Conservation (phyloP, 2,888 invertebrate species). For the Chymomyza procnemis region DNA sequence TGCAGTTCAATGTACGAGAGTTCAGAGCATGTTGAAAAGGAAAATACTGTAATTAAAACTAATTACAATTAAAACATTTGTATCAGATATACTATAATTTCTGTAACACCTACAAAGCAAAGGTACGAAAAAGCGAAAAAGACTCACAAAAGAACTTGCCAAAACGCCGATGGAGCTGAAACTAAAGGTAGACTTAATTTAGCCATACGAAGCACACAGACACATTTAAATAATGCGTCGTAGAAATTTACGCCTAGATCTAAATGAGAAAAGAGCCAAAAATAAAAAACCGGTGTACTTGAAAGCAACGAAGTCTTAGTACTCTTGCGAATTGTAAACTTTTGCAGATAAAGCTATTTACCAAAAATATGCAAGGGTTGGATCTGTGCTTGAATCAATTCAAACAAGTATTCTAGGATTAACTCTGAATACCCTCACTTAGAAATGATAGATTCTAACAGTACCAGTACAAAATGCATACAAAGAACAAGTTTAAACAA, state of each 20-base stretch:
- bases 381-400: no score
- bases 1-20: slow-evolving; percentile 10
- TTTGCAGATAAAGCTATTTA: no score
- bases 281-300: neutral
- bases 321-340: neutral
- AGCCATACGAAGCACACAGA: no score
- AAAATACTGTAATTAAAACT: slow-evolving; percentile 58
- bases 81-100: neutral
- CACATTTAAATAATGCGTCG: slow-evolving; percentile 23
- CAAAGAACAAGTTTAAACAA: neutral
- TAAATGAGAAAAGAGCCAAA: slow-evolving; percentile 5
- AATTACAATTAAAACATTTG: slow-evolving; percentile 27
- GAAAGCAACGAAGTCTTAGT: neutral
- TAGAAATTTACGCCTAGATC: slow-evolving; percentile 19
- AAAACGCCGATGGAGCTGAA: neutral
- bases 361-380: no score
- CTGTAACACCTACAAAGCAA: neutral
- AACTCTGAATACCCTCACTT: no score
- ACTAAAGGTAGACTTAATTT: no score
- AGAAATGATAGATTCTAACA: neutral
- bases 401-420: no score
- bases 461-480: neutral
- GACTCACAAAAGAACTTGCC: neutral
- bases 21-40: neutral
- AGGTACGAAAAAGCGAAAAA: neutral